These are phyloP conservation scores for Galerucella nymphaeae DNA, from an alignment of 2,888 invertebrate genomes.

Conservation along the genomic window DNA sequence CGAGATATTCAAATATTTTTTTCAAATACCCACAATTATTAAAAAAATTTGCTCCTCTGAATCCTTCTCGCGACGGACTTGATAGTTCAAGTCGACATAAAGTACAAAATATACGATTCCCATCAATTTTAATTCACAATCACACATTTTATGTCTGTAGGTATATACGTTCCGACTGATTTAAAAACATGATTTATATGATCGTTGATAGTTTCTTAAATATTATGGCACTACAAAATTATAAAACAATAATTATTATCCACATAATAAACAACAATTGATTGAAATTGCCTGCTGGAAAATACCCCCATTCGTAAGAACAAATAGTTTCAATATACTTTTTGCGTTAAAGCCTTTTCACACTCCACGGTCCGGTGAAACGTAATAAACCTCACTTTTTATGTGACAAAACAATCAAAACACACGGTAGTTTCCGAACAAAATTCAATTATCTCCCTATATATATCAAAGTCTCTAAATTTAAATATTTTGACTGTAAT, in stretches of 20 bases:
- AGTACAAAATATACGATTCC: conserved; percentile 47
- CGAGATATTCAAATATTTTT: too few relatives aligned
- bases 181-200: conserved; percentile 37
- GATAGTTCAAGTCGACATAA: conserved; percentile 41
- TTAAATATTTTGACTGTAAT: background rate
- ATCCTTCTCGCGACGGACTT: background rate
- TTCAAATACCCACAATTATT: too few relatives aligned
- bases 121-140: conserved; percentile 46
- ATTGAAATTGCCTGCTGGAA: too few relatives aligned
- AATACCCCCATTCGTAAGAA: too few relatives aligned
- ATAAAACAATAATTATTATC: too few relatives aligned
- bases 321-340: too few relatives aligned
- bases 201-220: conserved; percentile 25
- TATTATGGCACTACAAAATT: background rate
- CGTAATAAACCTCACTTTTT: too few relatives aligned
- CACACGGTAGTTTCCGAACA: background rate
- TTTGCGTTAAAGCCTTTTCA: too few relatives aligned
- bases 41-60: background rate
- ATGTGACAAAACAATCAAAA: too few relatives aligned
- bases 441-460: background rate
- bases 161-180: conserved; percentile 39
- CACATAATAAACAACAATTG: too few relatives aligned
- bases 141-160: conserved; percentile 40
- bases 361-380: too few relatives aligned
- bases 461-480: too few relatives aligned